Percentiles rank a stretch among this genome's conserved stretches.
Conservation (phyloP, 2,797 vertebrate species). For the Coregonus suidteri region DNA sequence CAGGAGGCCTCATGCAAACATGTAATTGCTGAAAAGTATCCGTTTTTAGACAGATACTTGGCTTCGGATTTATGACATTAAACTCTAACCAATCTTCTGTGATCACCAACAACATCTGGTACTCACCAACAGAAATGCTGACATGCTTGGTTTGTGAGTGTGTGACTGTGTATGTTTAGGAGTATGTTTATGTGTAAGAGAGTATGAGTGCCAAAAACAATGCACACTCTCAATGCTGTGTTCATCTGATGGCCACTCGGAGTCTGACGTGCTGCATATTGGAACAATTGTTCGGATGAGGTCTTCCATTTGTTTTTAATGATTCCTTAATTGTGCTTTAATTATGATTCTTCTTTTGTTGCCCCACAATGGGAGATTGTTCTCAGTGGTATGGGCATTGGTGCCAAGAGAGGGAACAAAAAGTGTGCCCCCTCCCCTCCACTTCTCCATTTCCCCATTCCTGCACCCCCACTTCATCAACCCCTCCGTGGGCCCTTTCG, state of each 20-base stretch:
- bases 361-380: constrained; percentile 64
- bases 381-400: constrained; percentile 53
- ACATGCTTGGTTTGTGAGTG: background rate
- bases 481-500: constrained; percentile 50
- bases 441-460: constrained; percentile 28
- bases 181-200: background rate
- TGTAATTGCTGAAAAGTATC: background rate
- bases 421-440: constrained; percentile 15
- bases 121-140: background rate
- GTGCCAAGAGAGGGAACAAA: constrained; percentile 55
- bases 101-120: background rate
- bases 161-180: background rate
- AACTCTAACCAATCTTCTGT: background rate
- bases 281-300: constrained; percentile 53
- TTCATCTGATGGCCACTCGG: constrained; percentile 44
- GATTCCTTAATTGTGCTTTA: constrained; percentile 63
- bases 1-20: background rate
- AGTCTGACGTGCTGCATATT: constrained; percentile 51
- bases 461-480: constrained; percentile 49
- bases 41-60: background rate
- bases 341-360: constrained; percentile 66
- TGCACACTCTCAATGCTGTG: constrained; percentile 47
- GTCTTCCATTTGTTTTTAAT: constrained; percentile 62
- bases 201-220: background rate
- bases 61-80: background rate